Percentiles rank a stretch among this genome's conserved stretches.
These are phyloP conservation scores for Alectura lathami DNA, from an alignment of 2,113 vertebrate genomes.

Conservation along the genomic window DNA sequence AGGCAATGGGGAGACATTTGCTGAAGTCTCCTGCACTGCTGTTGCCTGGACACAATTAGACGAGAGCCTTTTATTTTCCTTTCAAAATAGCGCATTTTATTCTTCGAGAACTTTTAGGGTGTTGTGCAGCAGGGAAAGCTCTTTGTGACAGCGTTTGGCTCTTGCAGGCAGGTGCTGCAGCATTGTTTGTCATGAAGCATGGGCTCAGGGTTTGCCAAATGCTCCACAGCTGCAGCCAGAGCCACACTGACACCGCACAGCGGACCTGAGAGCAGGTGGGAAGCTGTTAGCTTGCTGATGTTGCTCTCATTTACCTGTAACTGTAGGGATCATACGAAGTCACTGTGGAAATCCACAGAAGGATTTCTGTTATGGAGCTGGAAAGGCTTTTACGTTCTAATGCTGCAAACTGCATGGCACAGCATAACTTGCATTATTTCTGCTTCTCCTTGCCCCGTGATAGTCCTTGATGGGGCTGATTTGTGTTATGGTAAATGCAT, in stretches of 20 bases:
- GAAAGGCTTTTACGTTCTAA: background rate
- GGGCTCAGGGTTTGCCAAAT: background rate
- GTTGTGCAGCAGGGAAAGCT: background rate
- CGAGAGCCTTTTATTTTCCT: background rate
- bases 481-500: background rate
- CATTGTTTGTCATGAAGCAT: background rate
- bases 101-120: background rate
- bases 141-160: background rate
- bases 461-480: background rate
- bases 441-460: background rate
- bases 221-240: background rate
- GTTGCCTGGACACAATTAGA: background rate
- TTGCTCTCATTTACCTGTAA: background rate
- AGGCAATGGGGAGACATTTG: background rate
- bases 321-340: background rate
- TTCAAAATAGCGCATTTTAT: background rate
- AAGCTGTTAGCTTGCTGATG: background rate
- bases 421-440: background rate
- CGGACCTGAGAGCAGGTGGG: fast-evolving
- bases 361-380: background rate
- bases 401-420: fast-evolving
- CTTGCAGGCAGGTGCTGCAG: background rate
- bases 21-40: background rate
- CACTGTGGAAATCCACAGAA: background rate
- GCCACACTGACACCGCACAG: background rate